Evolutionary conservation across 2,113 vertebrate genomes (phyloP).

Genomic region (Cheilinus undulatus): DNA sequence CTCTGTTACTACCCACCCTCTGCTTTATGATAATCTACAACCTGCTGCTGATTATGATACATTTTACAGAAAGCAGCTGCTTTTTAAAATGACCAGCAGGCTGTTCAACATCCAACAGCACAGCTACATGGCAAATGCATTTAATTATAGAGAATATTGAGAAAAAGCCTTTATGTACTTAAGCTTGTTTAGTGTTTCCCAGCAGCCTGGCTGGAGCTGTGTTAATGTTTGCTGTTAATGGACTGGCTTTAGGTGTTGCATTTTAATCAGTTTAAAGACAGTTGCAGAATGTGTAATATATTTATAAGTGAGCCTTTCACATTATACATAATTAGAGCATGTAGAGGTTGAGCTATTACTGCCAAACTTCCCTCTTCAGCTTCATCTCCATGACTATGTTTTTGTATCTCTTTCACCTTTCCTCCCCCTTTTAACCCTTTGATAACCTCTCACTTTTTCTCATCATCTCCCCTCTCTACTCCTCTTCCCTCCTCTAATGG

Average conservation of each 20-base stretch:
- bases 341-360: not conserved
- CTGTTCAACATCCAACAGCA: slow-evolving; percentile 16
- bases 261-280: slow-evolving; percentile 9
- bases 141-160: slow-evolving; percentile 22
- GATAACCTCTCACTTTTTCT: slow-evolving; percentile 27
- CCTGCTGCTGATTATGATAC: slow-evolving; percentile 36
- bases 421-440: slow-evolving; percentile 18
- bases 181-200: slow-evolving; percentile 29
- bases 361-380: not conserved
- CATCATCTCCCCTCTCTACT: slow-evolving; percentile 9
- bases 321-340: not conserved
- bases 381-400: not conserved
- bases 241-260: not conserved
- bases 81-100: slow-evolving; percentile 20
- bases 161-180: slow-evolving; percentile 8
- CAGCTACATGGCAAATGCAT: slow-evolving; percentile 12
- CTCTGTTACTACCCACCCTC: not conserved
- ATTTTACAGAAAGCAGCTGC: slow-evolving; percentile 18
- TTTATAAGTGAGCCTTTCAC: not conserved
- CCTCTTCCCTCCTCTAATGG: slow-evolving; percentile 40
- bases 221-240: slow-evolving; percentile 21
- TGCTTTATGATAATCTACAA: not conserved
- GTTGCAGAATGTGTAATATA: not conserved
- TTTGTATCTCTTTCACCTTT: not conserved
- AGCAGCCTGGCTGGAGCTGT: slow-evolving; percentile 1